Evolutionary conservation across 2,113 vertebrate species (phyloP), one percentile per base, ranked within the genome.

Genomic region (Formicarius rufipectus): DNA sequence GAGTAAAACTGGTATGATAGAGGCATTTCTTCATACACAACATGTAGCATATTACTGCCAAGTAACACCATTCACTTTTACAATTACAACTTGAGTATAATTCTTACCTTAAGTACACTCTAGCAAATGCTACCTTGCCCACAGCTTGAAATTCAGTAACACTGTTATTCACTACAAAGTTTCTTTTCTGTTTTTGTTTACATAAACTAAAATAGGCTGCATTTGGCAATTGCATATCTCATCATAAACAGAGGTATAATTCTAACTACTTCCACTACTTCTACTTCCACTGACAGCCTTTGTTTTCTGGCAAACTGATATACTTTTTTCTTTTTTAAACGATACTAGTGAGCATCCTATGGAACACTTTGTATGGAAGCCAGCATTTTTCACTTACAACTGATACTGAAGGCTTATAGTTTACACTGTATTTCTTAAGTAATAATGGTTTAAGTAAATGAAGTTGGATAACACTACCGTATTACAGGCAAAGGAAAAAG

Each of bases 331-430:
- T 30, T 37, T 82, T 77, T 27, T 6, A 22, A 42, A 30, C 21
- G 7, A 73, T 31, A 62, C 8, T 4, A 68, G 11, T 23, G 52
- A 93, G 8, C 18, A 69, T 23, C 23, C 42, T 19, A 33, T 3
- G 9, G 4, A 83, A 50, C 14, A 66, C 7, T 7, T 20, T 19
- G 3, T 0, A 4, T 4, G 18, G 12, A 80, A 77, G 14, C 7
- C 33, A 56, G 10, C 20, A 58, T 59, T 83, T 69, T 87, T 45
- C 35, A 74, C 19, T 49, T 45, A 31, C 8, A 49, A 6, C 10
- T n/a, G 4, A 53, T 31, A 60, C 0, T 0, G 0, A 9, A 52
- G 9, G 21, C 16, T 76, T 28, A 66, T 3, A 28, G 25, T 39
- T 91, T 50, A 60, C 14, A 21, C 1, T 5, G 10, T 24, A 50